Conservation (phyloP, 1,140 invertebrate genomes). For the Dreissena polymorpha region DNA sequence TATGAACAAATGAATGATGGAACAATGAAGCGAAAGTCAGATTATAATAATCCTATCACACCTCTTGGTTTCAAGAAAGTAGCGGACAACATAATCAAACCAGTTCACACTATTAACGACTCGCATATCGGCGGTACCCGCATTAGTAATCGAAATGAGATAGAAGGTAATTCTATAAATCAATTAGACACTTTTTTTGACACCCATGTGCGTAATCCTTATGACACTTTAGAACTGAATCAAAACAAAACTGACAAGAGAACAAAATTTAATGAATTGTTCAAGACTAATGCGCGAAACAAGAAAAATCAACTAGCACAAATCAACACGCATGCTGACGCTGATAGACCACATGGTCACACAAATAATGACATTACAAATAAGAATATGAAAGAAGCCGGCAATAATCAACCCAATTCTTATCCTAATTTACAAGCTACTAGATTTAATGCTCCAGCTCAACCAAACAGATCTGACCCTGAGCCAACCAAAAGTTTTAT, state of each 20-base stretch:
- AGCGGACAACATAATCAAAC: background rate
- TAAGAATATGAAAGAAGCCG: too few species aligned
- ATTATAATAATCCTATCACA: background rate
- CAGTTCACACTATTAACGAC: background rate
- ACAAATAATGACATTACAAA: too few species aligned
- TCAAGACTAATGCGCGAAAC: background rate
- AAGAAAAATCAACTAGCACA: background rate
- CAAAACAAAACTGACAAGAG: slow-evolving; percentile 15
- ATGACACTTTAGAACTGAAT: too few species aligned
- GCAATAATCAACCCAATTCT: too few species aligned
- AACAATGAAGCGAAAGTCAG: background rate
- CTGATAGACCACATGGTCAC: background rate
- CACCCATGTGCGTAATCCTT: too few species aligned
- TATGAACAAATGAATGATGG: background rate
- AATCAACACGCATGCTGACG: background rate
- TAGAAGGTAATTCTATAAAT: background rate
- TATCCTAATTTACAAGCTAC: too few species aligned
- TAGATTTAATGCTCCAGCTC: too few species aligned
- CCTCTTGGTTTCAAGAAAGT: slow-evolving; percentile 1
- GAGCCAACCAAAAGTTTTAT: too few species aligned
- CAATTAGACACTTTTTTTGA: too few species aligned
- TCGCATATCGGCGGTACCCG: too few species aligned
- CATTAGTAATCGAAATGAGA: background rate
- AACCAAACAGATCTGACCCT: too few species aligned
- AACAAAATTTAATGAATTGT: slow-evolving; percentile 17